Evolutionary conservation across 2,888 invertebrate genomes (phyloP).

Genomic region (Conchocele bisecta): DNA sequence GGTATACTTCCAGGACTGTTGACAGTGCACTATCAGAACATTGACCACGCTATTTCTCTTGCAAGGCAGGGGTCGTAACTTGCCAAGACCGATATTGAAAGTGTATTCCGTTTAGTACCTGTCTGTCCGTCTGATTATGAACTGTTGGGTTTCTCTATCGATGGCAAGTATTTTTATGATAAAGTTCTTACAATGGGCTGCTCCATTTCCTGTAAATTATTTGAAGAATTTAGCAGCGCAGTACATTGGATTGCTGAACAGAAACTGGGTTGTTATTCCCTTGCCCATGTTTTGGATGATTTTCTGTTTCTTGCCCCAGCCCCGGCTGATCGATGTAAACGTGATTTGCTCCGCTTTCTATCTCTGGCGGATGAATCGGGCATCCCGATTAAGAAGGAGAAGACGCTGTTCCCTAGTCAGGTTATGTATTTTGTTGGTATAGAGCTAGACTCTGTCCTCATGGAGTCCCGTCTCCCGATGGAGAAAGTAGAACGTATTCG

Average conservation of each 20-base stretch:
- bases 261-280: background rate
- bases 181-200: constrained; percentile 23
- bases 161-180: constrained; percentile 26
- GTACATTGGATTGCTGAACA: constrained; percentile 17
- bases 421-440: constrained; percentile 28
- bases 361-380: constrained; percentile 9
- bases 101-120: constrained; percentile 17
- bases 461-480: constrained; percentile 24
- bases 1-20: constrained; percentile 25
- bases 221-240: constrained; percentile 25
- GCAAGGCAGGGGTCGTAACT: background rate
- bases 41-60: constrained; percentile 22
- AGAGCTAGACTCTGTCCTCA: constrained; percentile 20
- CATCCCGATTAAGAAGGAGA: constrained; percentile 25
- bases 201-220: constrained; percentile 17
- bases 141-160: constrained; percentile 15
- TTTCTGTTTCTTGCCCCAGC: constrained; percentile 14
- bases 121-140: constrained; percentile 8
- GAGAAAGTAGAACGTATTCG: constrained; percentile 34
- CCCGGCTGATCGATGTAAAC: background rate
- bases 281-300: constrained; percentile 33
- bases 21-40: constrained; percentile 27
- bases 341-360: background rate
- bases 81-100: constrained; percentile 25
- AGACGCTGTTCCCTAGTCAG: constrained; percentile 16